These are phyloP conservation scores for Crotophaga sulcirostris DNA, from an alignment of 2,113 vertebrate genomes.

Conservation along the genomic window DNA sequence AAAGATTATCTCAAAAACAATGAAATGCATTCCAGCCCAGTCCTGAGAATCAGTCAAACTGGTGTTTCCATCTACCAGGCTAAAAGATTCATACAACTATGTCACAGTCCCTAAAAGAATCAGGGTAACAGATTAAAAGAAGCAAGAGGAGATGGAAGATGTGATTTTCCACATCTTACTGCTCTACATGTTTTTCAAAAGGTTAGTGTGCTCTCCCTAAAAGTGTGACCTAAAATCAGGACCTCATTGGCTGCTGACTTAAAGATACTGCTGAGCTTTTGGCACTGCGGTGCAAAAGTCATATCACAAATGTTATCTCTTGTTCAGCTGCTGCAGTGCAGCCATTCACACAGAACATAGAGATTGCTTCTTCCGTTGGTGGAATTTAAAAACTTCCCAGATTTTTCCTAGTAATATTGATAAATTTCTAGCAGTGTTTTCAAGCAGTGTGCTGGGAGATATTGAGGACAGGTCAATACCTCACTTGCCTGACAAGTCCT, in stretches of 20 bases:
- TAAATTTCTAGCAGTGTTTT: background rate
- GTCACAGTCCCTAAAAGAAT: background rate
- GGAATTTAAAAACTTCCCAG: background rate
- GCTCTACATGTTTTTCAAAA: background rate
- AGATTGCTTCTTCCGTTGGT: background rate
- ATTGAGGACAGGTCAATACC: background rate
- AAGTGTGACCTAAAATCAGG: background rate
- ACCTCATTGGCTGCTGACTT: background rate
- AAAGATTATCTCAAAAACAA: background rate
- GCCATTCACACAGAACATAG: background rate
- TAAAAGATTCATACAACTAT: background rate
- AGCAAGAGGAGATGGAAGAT: background rate
- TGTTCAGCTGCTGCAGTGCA: background rate
- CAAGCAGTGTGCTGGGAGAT: background rate
- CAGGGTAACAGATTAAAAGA: background rate
- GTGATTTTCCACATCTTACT: background rate
- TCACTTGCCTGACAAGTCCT: background rate
- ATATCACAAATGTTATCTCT: background rate
- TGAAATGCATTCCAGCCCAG: background rate
- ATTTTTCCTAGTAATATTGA: background rate
- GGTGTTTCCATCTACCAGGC: background rate
- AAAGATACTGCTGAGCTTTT: background rate
- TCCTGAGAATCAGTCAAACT: background rate
- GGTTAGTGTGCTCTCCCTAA: background rate
- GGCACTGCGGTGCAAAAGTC: background rate